Evolutionary conservation across 2,113 vertebrate species (phyloP), one percentile per base, ranked within the genome.

Genomic region (Otolemur garnettii): DNA sequence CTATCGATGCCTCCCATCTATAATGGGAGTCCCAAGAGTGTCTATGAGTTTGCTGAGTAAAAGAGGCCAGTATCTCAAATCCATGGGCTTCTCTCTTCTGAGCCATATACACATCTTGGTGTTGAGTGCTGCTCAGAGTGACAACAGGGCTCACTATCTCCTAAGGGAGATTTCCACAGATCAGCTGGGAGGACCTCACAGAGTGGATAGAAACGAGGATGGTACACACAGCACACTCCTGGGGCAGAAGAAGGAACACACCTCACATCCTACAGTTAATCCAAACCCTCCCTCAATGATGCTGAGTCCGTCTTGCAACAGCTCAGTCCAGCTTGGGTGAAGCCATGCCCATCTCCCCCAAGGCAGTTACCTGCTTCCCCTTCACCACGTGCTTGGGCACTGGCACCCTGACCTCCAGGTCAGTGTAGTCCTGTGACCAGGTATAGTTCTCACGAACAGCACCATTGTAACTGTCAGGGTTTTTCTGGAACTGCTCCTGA

Each of bases 391-490:
- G 98, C 95, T 98, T 98, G 66, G 99, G 99, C 83, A 99, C 99
- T 0, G 99, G 98, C 84, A 99, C 99, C 60, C 99, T 99, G 72
- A 99, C 98, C 98, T 99, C 99, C 98, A 99, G 96, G 93, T 99
- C 99, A 0, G 98, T 99, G 98, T 99, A 99, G 98, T 99, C 99
- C 97, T 99, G 99, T 2, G 99, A 99, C 99, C 99, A 99, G 92
- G 98, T 97, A 57, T 99, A 99, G 80, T 99, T 99, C 90, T 99
- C 99, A 50, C 99, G 98, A 69, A 99, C 98, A 0, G 99, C 99
- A 13, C 99, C 99, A 0, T 99, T 99, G 98, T 99, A 99, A 96
- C 99, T 99, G 98, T 99, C 99, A 0, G 99, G 98, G 89, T 99
- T 98, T 14, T 98, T 98, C 98, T 99, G 99, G 96, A 98, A 99